Conservation (phyloP, 2,888 invertebrate genomes). For the Iphiclides podalirius region DNA sequence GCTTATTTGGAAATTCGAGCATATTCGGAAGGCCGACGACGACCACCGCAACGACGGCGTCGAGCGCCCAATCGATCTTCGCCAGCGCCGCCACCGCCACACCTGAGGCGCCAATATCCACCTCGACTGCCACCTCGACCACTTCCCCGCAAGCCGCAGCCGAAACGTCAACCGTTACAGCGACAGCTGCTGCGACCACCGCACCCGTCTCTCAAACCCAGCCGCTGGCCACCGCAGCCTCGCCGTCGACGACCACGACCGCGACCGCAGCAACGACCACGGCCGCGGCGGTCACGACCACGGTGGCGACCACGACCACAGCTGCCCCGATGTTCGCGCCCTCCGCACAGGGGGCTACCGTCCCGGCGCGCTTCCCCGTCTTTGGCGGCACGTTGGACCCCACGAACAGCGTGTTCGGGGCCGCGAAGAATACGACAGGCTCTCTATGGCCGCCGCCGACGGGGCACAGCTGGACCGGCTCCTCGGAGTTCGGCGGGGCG, state of each 20-base stretch:
- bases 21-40: conserved; percentile 27
- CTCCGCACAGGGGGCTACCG: not conserved
- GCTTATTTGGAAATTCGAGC: conserved; percentile 27
- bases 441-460: too few relatives aligned
- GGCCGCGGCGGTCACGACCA: too few relatives aligned
- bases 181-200: not conserved
- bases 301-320: conserved; percentile 4
- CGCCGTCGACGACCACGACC: too few relatives aligned
- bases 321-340: conserved; percentile 14
- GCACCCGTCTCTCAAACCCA: too few relatives aligned
- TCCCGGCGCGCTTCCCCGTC: not conserved
- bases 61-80: conserved; percentile 17
- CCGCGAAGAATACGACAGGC: too few relatives aligned
- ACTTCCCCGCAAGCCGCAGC: conserved; percentile 5
- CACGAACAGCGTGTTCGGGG: too few relatives aligned
- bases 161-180: conserved; percentile 18
- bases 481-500: too few relatives aligned
- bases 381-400: too few relatives aligned
- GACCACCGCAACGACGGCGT: conserved; percentile 32
- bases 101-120: conserved; percentile 18
- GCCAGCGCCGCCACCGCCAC: conserved; percentile 4
- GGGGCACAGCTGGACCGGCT: too few relatives aligned
- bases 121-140: conserved; percentile 21
- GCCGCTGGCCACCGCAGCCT: too few relatives aligned
- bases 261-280: too few relatives aligned